Evolutionary conservation across 1,140 invertebrate species (phyloP).

Genomic region (Marisa cornuarietis): DNA sequence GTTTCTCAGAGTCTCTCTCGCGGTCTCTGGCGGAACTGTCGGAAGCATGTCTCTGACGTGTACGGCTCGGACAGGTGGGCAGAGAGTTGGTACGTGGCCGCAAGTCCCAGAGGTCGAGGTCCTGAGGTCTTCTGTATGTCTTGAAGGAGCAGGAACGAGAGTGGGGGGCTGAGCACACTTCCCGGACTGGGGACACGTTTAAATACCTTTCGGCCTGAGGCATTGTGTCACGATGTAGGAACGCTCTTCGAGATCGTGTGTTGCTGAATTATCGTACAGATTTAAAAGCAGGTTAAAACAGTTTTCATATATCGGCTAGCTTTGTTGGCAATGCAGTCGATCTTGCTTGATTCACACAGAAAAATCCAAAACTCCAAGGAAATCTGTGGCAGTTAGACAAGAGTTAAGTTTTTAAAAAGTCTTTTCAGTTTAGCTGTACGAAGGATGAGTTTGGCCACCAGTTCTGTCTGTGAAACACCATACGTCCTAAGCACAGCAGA

Average conservation of each 20-base stretch:
- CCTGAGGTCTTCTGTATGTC: constrained; percentile 19
- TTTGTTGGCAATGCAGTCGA: too few species aligned
- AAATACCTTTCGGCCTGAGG: not conserved
- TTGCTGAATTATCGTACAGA: not conserved
- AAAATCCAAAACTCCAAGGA: too few species aligned
- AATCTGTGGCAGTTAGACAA: too few species aligned
- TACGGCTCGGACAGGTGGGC: constrained; percentile 24
- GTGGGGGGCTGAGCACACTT: constrained; percentile 28
- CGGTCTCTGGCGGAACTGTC: not conserved
- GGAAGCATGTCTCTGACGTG: constrained; percentile 20
- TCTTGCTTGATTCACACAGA: too few species aligned
- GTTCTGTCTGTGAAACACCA: too few species aligned
- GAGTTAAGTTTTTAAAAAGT: too few species aligned
- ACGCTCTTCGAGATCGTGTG: too few species aligned
- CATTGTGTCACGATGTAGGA: not conserved
- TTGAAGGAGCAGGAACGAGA: constrained; percentile 38
- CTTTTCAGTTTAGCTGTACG: too few species aligned
- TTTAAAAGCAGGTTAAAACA: too few species aligned
- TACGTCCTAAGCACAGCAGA: too few species aligned
- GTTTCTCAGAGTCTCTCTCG: not conserved
- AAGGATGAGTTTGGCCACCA: too few species aligned
- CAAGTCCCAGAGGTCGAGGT: constrained; percentile 25
- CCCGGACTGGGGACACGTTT: constrained; percentile 18
- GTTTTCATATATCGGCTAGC: too few species aligned
- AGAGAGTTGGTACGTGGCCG: constrained; percentile 44